Percentiles rank a stretch among this genome's conserved stretches.
Conservation (phyloP, 2,797 vertebrate genomes). For the Pangasius macronema region DNA sequence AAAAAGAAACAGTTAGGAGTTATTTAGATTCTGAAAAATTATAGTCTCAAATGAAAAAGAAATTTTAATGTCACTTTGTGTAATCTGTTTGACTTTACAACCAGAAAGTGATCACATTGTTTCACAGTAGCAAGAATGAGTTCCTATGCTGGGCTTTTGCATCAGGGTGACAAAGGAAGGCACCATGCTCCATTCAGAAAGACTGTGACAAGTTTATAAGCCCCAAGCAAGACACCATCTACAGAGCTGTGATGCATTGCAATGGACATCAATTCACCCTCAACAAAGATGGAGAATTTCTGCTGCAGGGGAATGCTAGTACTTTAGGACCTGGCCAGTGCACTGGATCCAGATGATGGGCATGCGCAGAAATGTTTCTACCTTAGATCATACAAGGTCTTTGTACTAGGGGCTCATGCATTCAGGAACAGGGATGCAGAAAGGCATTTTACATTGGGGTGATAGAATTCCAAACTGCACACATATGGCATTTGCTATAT, state of each 20-base stretch:
- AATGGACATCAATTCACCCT: neutral
- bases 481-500: neutral
- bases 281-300: neutral
- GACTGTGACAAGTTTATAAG: neutral
- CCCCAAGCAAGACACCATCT: neutral
- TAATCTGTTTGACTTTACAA: neutral
- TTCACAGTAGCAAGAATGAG: neutral
- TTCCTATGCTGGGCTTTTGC: neutral
- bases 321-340: neutral
- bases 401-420: neutral
- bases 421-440: neutral
- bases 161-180: neutral
- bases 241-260: neutral
- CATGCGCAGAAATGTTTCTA: neutral
- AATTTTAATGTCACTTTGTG: neutral
- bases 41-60: neutral
- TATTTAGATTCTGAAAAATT: neutral
- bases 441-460: neutral
- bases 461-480: neutral
- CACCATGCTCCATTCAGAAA: neutral
- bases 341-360: neutral
- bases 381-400: neutral
- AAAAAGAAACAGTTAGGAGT: neutral
- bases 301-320: neutral
- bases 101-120: no score